A percentile compares a stretch with the other conserved stretches of the same genome.
phyloP scores from a whole-genome alignment of 2,113 vertebrate genomes.

The Aegypius monachus region DNA sequence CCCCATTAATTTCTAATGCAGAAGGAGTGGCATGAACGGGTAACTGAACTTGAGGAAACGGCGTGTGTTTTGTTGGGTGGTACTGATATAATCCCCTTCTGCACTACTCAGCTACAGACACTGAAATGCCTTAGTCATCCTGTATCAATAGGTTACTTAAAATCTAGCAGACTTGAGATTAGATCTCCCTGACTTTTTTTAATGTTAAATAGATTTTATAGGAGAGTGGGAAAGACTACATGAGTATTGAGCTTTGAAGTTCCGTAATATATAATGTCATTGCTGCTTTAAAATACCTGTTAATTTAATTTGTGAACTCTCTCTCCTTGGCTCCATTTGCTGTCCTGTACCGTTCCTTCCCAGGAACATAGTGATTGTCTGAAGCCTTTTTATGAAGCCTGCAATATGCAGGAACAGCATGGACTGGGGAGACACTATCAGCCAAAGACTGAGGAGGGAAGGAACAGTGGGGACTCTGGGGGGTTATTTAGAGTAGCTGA shows the following conservation, averaged over 20 bases:
- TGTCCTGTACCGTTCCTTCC: background rate
- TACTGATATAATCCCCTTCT: background rate
- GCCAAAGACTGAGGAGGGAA: background rate
- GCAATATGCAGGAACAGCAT: background rate
- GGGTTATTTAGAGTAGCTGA: background rate
- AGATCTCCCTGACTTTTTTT: background rate
- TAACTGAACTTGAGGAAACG: background rate
- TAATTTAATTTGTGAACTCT: conserved; percentile 19
- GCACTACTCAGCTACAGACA: background rate
- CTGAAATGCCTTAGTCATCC: background rate
- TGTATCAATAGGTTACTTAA: background rate
- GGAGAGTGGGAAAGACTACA: background rate
- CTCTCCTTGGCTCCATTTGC: background rate
- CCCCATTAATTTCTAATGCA: background rate
- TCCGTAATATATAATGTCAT: background rate
- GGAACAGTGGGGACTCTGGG: background rate
- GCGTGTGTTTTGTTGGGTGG: background rate
- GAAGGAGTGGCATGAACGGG: background rate
- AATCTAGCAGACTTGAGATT: background rate
- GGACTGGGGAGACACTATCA: background rate
- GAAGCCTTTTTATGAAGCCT: background rate
- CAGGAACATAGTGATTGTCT: background rate
- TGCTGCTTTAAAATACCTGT: background rate
- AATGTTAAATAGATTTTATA: background rate
- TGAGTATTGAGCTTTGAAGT: background rate